These are phyloP conservation scores for Nasonia longicornis DNA, from an alignment of 1,140 invertebrate genomes.

Conservation along the genomic window DNA sequence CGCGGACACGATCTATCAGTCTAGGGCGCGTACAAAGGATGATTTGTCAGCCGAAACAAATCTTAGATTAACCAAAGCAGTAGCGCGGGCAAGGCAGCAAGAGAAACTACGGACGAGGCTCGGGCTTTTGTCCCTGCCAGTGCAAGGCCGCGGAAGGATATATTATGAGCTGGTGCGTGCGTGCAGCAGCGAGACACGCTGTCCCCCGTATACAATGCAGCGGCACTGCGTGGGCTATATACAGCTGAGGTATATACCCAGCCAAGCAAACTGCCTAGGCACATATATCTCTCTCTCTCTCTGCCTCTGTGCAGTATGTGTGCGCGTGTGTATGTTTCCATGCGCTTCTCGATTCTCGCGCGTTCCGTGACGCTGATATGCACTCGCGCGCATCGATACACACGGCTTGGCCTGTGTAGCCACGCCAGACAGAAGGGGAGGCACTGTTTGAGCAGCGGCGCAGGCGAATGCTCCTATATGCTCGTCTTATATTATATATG, in stretches of 20 bases:
- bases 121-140: conserved; percentile 48
- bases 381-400: not conserved
- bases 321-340: not conserved
- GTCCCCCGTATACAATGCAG: not conserved
- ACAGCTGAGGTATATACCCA: not conserved
- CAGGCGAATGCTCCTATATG: not conserved
- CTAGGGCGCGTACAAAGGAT: conserved; percentile 43
- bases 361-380: not conserved
- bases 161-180: not conserved
- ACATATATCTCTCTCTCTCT: not conserved
- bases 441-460: not conserved
- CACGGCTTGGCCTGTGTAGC: not conserved
- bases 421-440: not conserved
- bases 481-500: not conserved
- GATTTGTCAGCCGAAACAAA: conserved; percentile 50
- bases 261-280: not conserved
- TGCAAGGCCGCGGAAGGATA: conserved; percentile 43
- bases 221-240: not conserved
- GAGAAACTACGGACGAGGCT: not conserved
- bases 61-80: conserved; percentile 48
- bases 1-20: not conserved
- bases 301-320: not conserved
- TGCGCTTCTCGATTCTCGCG: not conserved
- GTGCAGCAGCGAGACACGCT: not conserved
- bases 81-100: not conserved